These are phyloP conservation scores for Andrena flavipes DNA, from an alignment of 2,888 invertebrate species.

Conservation along the genomic window DNA sequence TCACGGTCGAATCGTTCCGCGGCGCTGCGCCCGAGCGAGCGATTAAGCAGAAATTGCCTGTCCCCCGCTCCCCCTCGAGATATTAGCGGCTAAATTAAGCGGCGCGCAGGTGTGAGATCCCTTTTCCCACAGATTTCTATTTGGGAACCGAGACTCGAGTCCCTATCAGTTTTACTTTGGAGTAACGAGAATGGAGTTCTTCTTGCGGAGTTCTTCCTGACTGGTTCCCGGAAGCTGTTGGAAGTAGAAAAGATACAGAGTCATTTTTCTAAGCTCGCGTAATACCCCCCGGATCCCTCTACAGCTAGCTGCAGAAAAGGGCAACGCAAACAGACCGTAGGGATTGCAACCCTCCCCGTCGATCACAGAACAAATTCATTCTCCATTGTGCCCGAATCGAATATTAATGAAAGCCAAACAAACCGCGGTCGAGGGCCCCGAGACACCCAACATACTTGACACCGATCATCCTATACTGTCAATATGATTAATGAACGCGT, in stretches of 20 bases:
- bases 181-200: too few relatives aligned
- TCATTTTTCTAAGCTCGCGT: too few relatives aligned
- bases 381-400: slow-evolving; percentile 23
- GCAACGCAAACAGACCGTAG: not conserved
- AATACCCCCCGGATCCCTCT: too few relatives aligned
- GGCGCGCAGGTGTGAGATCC: slow-evolving; percentile 15
- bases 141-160: not conserved
- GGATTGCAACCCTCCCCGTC: not conserved
- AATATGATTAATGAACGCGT: slow-evolving; percentile 56
- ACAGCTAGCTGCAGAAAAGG: not conserved
- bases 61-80: not conserved
- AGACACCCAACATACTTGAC: slow-evolving; percentile 42
- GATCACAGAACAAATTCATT: slow-evolving; percentile 18
- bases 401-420: slow-evolving; percentile 50
- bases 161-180: not conserved
- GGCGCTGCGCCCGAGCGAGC: slow-evolving; percentile 44
- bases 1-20: slow-evolving; percentile 59
- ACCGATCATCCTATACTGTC: slow-evolving; percentile 37
- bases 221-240: too few relatives aligned
- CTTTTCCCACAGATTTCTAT: not conserved
- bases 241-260: too few relatives aligned
- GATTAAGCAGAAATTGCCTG: slow-evolving; percentile 66
- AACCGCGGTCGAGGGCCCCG: slow-evolving; percentile 25
- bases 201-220: too few relatives aligned
- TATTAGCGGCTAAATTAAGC: slow-evolving; percentile 19